Evolutionary conservation across 2,113 vertebrate genomes (phyloP).

Genomic region (Corvus hawaiiensis): DNA sequence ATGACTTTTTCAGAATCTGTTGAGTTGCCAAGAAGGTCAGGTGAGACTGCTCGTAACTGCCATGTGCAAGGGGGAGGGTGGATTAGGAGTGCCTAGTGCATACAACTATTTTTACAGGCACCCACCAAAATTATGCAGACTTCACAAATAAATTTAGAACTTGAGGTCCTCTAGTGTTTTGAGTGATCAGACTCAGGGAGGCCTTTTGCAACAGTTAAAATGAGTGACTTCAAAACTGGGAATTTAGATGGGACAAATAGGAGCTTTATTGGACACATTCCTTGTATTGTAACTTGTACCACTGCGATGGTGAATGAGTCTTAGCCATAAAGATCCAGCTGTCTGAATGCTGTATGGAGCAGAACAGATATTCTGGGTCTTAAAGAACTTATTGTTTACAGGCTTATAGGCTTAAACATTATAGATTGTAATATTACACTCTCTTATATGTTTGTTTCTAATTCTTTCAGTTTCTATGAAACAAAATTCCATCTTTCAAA

Average conservation of each 20-base stretch:
- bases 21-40: neutral
- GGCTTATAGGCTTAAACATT: neutral
- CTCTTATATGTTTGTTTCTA: neutral
- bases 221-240: neutral
- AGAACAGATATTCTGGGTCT: neutral
- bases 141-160: neutral
- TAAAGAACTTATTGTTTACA: neutral
- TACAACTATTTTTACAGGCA: neutral
- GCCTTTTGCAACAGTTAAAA: neutral
- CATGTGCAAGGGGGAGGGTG: neutral
- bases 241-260: neutral
- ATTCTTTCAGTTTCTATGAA: neutral
- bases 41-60: neutral
- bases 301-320: neutral
- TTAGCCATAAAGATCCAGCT: neutral
- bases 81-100: neutral
- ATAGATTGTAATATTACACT: neutral
- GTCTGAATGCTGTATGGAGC: neutral
- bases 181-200: neutral
- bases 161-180: neutral
- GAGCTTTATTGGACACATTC: neutral
- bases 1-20: neutral
- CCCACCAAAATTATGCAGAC: neutral
- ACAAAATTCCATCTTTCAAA: neutral
- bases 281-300: neutral